Evolutionary conservation across 1,140 invertebrate genomes (phyloP).

Genomic region (Sycophila sp.): DNA sequence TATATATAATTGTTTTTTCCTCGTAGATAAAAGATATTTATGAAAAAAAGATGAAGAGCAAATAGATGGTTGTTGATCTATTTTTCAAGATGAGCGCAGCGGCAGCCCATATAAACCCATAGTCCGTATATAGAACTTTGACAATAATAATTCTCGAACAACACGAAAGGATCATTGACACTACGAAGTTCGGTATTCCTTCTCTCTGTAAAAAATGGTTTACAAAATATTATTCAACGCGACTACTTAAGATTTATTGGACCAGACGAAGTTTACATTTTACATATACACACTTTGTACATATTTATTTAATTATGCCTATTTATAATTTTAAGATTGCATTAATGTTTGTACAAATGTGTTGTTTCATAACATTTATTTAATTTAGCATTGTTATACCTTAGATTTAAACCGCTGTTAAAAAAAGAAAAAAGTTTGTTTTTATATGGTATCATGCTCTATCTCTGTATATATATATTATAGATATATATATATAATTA

Average conservation of each 20-base stretch:
- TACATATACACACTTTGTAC: conserved; percentile 36
- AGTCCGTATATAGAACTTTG: conserved; percentile 33
- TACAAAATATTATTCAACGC: conserved; percentile 32
- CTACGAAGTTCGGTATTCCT: conserved; percentile 31
- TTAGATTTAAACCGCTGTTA: conserved; percentile 49
- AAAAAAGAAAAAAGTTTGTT: conserved; percentile 39
- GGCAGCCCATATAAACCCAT: background rate
- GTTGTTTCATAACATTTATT: conserved; percentile 52
- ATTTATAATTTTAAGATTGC: conserved; percentile 39
- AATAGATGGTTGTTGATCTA: background rate
- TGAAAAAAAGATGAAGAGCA: conserved; percentile 6
- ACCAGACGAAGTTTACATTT: conserved; percentile 43
- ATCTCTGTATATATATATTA: conserved; percentile 50
- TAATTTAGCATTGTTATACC: conserved; percentile 49
- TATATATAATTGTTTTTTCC: conserved; percentile 22
- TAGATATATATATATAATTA: conserved; percentile 49
- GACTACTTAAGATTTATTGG: conserved; percentile 42
- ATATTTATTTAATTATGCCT: conserved; percentile 44
- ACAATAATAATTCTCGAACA: conserved; percentile 45
- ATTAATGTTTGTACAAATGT: conserved; percentile 52
- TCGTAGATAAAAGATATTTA: background rate
- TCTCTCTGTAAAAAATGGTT: conserved; percentile 28
- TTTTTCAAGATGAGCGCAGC: conserved; percentile 8
- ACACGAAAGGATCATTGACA: conserved; percentile 34
- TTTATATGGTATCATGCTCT: conserved; percentile 43